Base-by-base conservation (phyloP, 2,797 vertebrate species). In the Sebastes dallii region DNA sequence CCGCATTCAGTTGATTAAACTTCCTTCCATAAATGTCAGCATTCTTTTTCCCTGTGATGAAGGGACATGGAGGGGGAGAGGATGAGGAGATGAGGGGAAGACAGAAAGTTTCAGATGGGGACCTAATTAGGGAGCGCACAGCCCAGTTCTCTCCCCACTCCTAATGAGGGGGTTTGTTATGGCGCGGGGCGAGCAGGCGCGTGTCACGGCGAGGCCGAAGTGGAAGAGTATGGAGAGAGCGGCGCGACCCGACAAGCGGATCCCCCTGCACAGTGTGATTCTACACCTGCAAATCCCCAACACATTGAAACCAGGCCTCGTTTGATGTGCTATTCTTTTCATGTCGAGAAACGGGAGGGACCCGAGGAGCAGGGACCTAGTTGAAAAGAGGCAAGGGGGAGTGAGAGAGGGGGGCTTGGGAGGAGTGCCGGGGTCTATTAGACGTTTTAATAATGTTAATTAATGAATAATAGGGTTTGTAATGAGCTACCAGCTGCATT, bases 291-390 rank as follows among this genome's bases (percentile, higher is more conserved):
- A 93, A 93, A 94, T 93, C 93, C 91, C 92, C 87, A 87, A 95
- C 94, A 93, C 93, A 94, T 91, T 93, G 92, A 94, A 91, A 92
- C 89, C 93, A 90, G 93, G 87, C 90, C 91, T 92, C 92, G 94
- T 96, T 96, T 96, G 95, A 96, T 96, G 95, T 96, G 94, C 91
- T 92, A 91, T 94, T 96, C 95, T 96, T 96, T 96, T 96, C 94
- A 96, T 96, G 95, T 95, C 66, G 90, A 83, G 91, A 78, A 94
- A 89, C 86, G 62, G 89, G 89, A 91, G 93, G 94, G 88, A 90
- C 91, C 71, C 71, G 89, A 90, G 90, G 89, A 94, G 92, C 87
- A 69, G 92, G 90, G 92, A 92, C 88, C 91, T 88, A 93, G 90
- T 94, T 93, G 90, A 94, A 94, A 95, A 90, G 91, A 92, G 88